Evolutionary conservation across 2,888 invertebrate species (phyloP).

Genomic region (Unio delphinus): DNA sequence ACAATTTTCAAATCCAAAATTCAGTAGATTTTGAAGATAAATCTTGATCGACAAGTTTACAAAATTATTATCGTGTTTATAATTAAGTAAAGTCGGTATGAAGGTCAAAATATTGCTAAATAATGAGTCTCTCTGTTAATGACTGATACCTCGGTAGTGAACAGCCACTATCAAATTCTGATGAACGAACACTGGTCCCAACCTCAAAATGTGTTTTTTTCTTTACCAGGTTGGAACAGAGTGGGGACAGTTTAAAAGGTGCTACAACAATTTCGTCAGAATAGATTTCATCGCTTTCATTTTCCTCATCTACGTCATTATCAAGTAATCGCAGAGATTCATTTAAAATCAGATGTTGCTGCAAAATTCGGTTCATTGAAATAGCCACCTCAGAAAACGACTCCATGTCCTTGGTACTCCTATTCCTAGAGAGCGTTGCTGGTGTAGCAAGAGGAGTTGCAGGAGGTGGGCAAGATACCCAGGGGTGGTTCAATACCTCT

Average conservation of each 20-base stretch:
- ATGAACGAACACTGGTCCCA: slow-evolving; percentile 32
- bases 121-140: slow-evolving; percentile 26
- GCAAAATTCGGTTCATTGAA: slow-evolving; percentile 94
- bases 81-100: no score
- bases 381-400: slow-evolving; percentile 97
- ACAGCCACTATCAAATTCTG: slow-evolving; percentile 43
- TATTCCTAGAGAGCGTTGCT: slow-evolving; percentile 89
- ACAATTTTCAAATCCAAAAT: no score
- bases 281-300: slow-evolving; percentile 36
- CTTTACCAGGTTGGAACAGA: slow-evolving; percentile 84
- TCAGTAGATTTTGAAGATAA: no score
- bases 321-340: slow-evolving; percentile 46
- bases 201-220: slow-evolving; percentile 71
- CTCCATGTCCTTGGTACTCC: slow-evolving; percentile 94
- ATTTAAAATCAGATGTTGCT: slow-evolving; percentile 84
- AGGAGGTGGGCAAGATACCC: slow-evolving; percentile 50
- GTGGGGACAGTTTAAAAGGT: slow-evolving; percentile 84
- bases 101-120: no score
- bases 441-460: slow-evolving; percentile 81
- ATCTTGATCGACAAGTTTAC: no score
- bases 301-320: slow-evolving; percentile 36
- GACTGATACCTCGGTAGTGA: slow-evolving; percentile 46
- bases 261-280: slow-evolving; percentile 68
- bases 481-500: no score
- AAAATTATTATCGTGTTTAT: no score